Evolutionary conservation across 1,140 invertebrate genomes (phyloP).

Genomic region (Drosophila repletoides): DNA sequence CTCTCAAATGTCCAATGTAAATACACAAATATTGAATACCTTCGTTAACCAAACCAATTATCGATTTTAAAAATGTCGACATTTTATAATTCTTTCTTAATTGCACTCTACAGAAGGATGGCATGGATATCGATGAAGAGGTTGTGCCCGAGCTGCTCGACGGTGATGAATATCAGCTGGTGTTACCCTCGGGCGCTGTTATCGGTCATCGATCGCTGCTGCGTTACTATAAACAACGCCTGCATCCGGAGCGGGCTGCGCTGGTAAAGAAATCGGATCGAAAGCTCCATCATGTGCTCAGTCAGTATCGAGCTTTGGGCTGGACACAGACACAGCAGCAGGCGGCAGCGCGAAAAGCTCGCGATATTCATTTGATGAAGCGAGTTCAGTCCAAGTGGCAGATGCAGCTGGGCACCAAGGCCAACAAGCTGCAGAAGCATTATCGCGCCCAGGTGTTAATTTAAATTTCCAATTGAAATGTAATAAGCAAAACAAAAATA

Average conservation of each 20-base stretch:
- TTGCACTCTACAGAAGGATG: constrained; percentile 59
- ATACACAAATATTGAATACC: too few relatives aligned
- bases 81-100: not conserved
- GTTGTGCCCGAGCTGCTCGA: constrained; percentile 87
- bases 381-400: constrained; percentile 89
- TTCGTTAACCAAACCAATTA: too few relatives aligned
- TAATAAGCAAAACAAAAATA: constrained; percentile 21
- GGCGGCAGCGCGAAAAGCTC: constrained; percentile 88
- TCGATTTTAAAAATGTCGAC: too few relatives aligned
- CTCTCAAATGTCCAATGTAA: too few relatives aligned
- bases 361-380: constrained; percentile 93
- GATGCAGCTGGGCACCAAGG: constrained; percentile 90
- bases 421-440: constrained; percentile 93
- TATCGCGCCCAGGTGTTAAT: constrained; percentile 91
- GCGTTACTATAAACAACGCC: constrained; percentile 91
- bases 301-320: constrained; percentile 92
- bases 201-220: constrained; percentile 96
- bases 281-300: constrained; percentile 88
- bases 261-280: constrained; percentile 85
- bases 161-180: constrained; percentile 90
- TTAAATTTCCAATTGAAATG: constrained; percentile 80
- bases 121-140: constrained; percentile 86
- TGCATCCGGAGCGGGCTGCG: constrained; percentile 86
- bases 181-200: constrained; percentile 93
- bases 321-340: constrained; percentile 90